A percentile compares a stretch with the other conserved stretches of the same genome.
Evolutionary conservation across 37 sponge, comb jelly and placozoan genomes (phyloP).

Genomic region (Agelas oroides): DNA sequence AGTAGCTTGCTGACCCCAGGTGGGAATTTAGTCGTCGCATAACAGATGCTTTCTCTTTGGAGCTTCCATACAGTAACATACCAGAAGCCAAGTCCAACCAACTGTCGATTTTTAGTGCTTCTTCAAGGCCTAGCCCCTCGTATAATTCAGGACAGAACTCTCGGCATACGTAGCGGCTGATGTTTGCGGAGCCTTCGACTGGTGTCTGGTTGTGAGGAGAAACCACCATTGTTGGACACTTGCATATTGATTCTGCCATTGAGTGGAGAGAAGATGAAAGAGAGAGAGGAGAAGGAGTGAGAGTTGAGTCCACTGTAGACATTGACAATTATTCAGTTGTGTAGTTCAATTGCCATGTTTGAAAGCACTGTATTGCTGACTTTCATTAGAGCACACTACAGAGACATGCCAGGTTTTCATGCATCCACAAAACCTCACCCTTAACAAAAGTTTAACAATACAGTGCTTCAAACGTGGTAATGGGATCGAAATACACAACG

Average conservation of each 20-base stretch:
- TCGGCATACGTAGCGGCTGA: conserved; percentile 72
- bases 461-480: no score
- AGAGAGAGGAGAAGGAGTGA: neutral
- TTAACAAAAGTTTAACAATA: no score
- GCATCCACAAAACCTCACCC: no score
- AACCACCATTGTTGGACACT: conserved; percentile 62
- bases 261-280: neutral
- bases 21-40: conserved; percentile 66
- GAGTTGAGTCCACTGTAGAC: neutral
- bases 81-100: conserved; percentile 69
- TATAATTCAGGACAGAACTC: conserved; percentile 71
- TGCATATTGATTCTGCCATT: conserved; percentile 31
- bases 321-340: neutral
- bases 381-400: no score
- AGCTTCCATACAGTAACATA: conserved; percentile 36
- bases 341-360: no score
- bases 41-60: conserved; percentile 67
- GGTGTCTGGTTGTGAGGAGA: conserved; percentile 76
- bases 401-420: no score
- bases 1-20: conserved; percentile 49
- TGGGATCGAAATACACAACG: no score
- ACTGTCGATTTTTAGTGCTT: conserved; percentile 51
- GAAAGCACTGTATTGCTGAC: no score
- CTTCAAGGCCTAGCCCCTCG: conserved; percentile 36
- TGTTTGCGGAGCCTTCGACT: conserved; percentile 75